Conservation (phyloP, 2,797 vertebrate species). For the Melanotaenia pygmaea region DNA sequence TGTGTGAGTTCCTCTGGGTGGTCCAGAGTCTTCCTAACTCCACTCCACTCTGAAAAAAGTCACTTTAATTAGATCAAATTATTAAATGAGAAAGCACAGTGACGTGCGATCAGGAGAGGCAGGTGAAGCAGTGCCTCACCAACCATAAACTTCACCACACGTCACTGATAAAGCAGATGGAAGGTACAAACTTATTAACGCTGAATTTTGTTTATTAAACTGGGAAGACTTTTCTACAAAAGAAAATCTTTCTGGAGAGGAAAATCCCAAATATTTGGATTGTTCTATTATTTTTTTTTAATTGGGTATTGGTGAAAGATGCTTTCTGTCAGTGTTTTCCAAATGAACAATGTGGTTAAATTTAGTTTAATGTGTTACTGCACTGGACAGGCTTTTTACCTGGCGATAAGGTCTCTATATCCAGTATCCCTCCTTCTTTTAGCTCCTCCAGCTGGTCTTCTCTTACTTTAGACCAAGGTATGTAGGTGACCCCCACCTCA, state of each 20-base stretch:
- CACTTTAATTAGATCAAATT: background rate
- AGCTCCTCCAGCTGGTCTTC: constrained; percentile 92
- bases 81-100: background rate
- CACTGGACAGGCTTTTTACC: constrained; percentile 74
- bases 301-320: too few relatives aligned
- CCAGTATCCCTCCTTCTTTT: constrained; percentile 94
- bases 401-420: constrained; percentile 92
- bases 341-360: background rate
- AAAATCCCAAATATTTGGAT: background rate
- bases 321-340: background rate
- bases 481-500: constrained; percentile 94
- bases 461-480: constrained; percentile 95
- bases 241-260: background rate
- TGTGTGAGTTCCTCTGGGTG: constrained; percentile 76
- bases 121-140: too few relatives aligned
- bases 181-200: background rate
- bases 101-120: too few relatives aligned
- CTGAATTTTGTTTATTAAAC: background rate
- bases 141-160: too few relatives aligned
- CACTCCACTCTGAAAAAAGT: constrained; percentile 76
- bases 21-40: constrained; percentile 63
- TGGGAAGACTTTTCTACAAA: too few relatives aligned
- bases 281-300: too few relatives aligned
- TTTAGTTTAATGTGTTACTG: background rate
- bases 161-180: background rate